Conservation (phyloP, 2,797 vertebrate species). For the Cyclura pinguis region DNA sequence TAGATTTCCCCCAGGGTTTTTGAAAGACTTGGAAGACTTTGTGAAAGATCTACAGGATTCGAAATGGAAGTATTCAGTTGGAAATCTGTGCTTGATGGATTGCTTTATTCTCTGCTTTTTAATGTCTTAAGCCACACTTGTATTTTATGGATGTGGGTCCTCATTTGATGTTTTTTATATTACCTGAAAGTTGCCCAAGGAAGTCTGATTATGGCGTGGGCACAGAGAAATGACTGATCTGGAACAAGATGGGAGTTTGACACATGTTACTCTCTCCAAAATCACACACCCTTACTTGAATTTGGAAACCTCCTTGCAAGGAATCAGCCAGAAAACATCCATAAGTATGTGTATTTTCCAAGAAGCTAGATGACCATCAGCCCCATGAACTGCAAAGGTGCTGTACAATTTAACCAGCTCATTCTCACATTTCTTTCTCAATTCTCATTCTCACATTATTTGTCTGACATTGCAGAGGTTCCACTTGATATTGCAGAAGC, state of each 20-base stretch:
- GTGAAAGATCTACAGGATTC: background rate
- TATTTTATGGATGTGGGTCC: background rate
- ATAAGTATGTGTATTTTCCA: background rate
- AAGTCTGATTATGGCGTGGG: background rate
- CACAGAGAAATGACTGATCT: background rate
- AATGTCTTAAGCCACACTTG: background rate
- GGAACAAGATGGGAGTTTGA: background rate
- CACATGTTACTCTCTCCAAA: background rate
- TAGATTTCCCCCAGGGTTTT: too few relatives aligned
- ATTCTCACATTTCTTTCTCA: background rate
- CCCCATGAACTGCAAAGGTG: background rate
- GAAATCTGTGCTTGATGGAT: background rate
- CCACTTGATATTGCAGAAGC: background rate
- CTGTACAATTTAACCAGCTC: background rate
- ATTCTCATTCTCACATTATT: background rate
- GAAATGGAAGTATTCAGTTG: background rate
- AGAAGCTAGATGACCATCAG: background rate
- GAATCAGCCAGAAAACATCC: background rate
- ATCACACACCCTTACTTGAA: background rate
- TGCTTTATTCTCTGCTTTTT: background rate
- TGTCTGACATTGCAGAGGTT: background rate
- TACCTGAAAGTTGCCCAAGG: background rate
- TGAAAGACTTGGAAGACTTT: background rate
- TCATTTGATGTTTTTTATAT: background rate
- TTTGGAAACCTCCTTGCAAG: background rate